Percentiles rank a stretch among this genome's conserved stretches.
Evolutionary conservation across 2,888 invertebrate species (phyloP).

Genomic region (Archips crataeganus): DNA sequence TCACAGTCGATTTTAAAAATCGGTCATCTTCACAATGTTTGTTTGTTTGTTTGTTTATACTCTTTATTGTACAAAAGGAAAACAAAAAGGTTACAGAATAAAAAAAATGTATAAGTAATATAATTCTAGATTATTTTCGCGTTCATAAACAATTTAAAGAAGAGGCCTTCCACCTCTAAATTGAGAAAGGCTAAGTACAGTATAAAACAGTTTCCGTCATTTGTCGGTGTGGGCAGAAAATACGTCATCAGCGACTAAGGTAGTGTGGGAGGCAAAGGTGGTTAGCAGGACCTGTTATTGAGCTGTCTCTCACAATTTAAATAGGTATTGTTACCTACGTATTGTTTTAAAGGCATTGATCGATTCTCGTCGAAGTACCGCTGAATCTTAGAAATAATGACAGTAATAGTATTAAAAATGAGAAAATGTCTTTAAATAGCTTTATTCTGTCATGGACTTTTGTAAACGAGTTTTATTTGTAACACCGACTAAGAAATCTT

Average conservation of each 20-base stretch:
- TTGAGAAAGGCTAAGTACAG: constrained; percentile 41
- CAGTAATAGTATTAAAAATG: neutral
- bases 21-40: too few species aligned
- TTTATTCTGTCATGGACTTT: neutral
- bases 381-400: constrained; percentile 2
- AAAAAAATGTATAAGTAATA: too few species aligned
- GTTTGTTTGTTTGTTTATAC: too few species aligned
- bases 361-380: neutral
- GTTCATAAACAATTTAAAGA: neutral
- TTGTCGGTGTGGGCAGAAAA: constrained; percentile 61
- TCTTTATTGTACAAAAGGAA: too few species aligned
- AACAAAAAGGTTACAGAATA: too few species aligned
- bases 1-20: too few species aligned
- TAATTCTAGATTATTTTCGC: neutral
- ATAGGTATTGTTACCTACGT: neutral
- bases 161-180: constrained; percentile 4
- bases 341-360: constrained; percentile 14
- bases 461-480: neutral
- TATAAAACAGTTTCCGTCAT: constrained; percentile 63
- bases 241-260: constrained; percentile 62
- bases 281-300: constrained; percentile 50
- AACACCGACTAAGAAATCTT: neutral
- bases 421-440: neutral
- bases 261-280: constrained; percentile 52
- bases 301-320: constrained; percentile 11